phyloP scores from a whole-genome alignment of 2,888 invertebrate species.

The Actias luna region DNA sequence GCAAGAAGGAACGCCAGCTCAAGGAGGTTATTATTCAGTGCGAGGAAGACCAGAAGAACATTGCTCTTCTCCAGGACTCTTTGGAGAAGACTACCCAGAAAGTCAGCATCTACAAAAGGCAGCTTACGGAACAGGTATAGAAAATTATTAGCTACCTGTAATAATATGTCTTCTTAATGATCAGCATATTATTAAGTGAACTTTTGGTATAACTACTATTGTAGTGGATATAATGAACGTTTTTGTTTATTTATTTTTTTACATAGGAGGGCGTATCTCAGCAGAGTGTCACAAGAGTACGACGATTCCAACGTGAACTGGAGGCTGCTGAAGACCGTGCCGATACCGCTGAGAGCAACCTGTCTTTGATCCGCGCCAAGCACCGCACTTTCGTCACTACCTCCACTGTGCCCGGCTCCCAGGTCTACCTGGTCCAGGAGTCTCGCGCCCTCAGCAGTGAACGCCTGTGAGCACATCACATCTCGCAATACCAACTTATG shows the following conservation, averaged over 20 bases:
- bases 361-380: slow-evolving; percentile 97
- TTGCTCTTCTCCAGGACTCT: slow-evolving; percentile 93
- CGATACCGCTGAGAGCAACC: slow-evolving; percentile 96
- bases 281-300: slow-evolving; percentile 96
- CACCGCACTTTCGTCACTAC: slow-evolving; percentile 99
- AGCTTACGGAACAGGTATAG: slow-evolving; percentile 93
- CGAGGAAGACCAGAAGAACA: slow-evolving; percentile 98
- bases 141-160: not conserved
- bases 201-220: not conserved
- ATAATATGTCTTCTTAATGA: slow-evolving; percentile 18
- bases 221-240: not conserved
- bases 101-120: slow-evolving; percentile 96
- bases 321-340: slow-evolving; percentile 99
- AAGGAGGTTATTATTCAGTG: slow-evolving; percentile 97
- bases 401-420: slow-evolving; percentile 94
- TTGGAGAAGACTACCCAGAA: slow-evolving; percentile 94
- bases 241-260: slow-evolving; percentile 14
- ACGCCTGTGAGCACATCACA: slow-evolving; percentile 44
- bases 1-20: slow-evolving; percentile 98
- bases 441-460: slow-evolving; percentile 84
- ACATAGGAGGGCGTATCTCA: slow-evolving; percentile 93
- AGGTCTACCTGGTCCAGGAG: slow-evolving; percentile 95
- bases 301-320: slow-evolving; percentile 98
- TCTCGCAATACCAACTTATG: slow-evolving; percentile 54
- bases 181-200: not conserved